Conservation (phyloP, 2,113 vertebrate species). For the Cettia cetti region DNA sequence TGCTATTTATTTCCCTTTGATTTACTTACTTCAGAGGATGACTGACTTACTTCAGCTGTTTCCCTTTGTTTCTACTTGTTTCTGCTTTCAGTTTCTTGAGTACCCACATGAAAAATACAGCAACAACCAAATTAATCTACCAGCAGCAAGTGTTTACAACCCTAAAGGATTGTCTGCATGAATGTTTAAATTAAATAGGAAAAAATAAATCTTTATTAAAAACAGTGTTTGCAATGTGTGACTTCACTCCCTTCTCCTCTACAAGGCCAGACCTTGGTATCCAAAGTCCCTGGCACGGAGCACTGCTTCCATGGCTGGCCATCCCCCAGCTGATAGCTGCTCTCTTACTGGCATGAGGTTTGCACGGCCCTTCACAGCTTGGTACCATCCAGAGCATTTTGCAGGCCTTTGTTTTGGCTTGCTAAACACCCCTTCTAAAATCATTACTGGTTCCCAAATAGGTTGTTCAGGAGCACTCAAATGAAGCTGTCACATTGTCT, state of each 20-base stretch:
- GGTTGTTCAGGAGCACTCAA: neutral
- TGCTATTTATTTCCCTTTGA: neutral
- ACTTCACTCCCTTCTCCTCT: neutral
- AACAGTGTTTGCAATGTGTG: neutral
- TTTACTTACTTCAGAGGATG: neutral
- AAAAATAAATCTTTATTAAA: neutral
- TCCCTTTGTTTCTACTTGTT: neutral
- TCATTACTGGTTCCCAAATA: neutral
- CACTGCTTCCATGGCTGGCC: accelerated
- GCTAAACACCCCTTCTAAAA: neutral
- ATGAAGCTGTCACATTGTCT: neutral
- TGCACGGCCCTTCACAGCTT: neutral
- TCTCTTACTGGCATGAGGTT: neutral
- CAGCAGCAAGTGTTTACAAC: constrained; percentile 15
- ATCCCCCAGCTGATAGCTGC: neutral
- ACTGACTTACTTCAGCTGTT: neutral
- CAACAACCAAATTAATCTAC: neutral
- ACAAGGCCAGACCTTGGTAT: neutral
- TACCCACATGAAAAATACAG: neutral
- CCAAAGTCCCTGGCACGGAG: neutral
- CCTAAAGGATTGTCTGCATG: neutral
- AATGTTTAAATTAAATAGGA: neutral
- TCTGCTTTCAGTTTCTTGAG: neutral
- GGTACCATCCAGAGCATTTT: neutral
- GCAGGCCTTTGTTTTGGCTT: neutral